Base-by-base conservation (phyloP, 2,797 vertebrate species). In the Helicolenus hilgendorfi region DNA sequence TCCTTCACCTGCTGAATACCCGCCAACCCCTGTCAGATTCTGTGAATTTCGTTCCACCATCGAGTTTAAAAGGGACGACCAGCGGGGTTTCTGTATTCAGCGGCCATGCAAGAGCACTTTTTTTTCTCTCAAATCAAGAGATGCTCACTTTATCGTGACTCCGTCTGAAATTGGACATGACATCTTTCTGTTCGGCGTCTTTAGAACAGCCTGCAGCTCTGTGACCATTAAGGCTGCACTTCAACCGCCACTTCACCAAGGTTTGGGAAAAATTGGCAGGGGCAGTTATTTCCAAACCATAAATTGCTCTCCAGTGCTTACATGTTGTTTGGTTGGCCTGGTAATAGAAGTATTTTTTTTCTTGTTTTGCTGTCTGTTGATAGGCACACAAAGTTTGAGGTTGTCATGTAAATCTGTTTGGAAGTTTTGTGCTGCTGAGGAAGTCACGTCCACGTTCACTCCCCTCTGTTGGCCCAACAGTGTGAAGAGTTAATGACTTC, bases 121-220 rank as follows among this genome's bases (percentile, higher is more conserved):
- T 84, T 26, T 56, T 45, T 72, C 63, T 5, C 72, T 38, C 3
- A 76, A 38, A 81, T 81, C 20, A 71, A 71, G 35, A 14, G 63
- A 92, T 81, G 84, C 77, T 81, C 69, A 56, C 49, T 90, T 89
- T 88, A 87, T 94, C 87, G 15, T 1, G 56, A 29, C 73, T 81
- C 10, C 11, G 63, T 94, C 89, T 86, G 79, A 83, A 84, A 92
- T 89, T 88, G 78, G 76, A 92, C 73, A 26, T 86, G 93, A 92
- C 73, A 15, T 81, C 69, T 90, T 83, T 75, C 83, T 80, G 83
- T 76, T 81, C 45, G 4, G 24, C 75, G 82, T 82, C 59, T 83
- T 58, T 72, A 41, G 72, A 90, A 68, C 60, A 35, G 41, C 64
- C 72, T 53, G 70, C 69, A 74, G 85, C 78, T 75, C 64, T 77